Base-by-base conservation (phyloP, 2,113 vertebrate species). In the Brachionichthys hirsutus region DNA sequence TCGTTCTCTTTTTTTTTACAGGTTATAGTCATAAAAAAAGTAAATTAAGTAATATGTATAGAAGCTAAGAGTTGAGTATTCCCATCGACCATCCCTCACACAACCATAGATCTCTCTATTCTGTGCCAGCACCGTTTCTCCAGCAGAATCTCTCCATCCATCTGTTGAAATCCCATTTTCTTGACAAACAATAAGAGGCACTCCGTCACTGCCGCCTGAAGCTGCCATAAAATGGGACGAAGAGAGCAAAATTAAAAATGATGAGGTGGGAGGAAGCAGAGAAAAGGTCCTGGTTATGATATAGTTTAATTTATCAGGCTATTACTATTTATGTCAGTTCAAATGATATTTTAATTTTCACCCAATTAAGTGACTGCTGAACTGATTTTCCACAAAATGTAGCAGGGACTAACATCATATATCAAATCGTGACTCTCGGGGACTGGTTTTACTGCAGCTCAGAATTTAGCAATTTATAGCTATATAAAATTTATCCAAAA, bases 151-250 rank as follows among this genome's bases (percentile, higher is more conserved):
- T 59, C 34, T 70, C 63, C 67, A 77, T 82, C 74, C 62, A 80
- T 85, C 77, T 69, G 62, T 66, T 58, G 69, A 70, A 84, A 82
- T 82, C 77, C 72, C 64, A 77, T 80, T 82, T 82, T 70, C 61
- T 71, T 84, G 74, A 78, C 73, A 67, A 72, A 85, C 63, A 75
- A 62, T 75, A 56, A 74, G 54, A 63, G 12, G 68, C 60, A 53
- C 70, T 67, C 40, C 65, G 64, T 73, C 62, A 71, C 52, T 54
- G 60, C 63, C 47, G 54, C 52, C 49, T 52, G 50, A 18, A 67
- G 56, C 73, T 74, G 68, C 64, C 68, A 59, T 35, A 57, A 22
- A 73, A 54, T 12, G 34, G 20, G 58, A 49, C 2, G 8, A 13
- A 60, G 18, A 61, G 48, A 22, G 24, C 7, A 43, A 50, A 69